Evolutionary conservation across 2,113 vertebrate species (phyloP).

Genomic region (Poeciliopsis turrubarensis): DNA sequence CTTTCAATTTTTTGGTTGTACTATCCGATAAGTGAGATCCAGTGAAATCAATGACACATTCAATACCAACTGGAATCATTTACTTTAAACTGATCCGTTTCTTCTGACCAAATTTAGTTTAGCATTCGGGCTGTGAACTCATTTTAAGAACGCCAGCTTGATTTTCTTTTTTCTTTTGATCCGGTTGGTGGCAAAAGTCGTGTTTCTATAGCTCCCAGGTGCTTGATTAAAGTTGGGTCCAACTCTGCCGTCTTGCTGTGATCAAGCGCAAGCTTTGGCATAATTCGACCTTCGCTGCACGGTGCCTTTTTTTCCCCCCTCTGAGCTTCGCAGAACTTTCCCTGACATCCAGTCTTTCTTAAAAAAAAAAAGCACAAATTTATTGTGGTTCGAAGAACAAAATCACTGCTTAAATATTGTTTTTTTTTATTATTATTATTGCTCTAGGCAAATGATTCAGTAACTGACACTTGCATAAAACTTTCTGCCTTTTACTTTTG

Average conservation of each 20-base stretch:
- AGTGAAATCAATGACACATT: too few species aligned
- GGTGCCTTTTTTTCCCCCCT: background rate
- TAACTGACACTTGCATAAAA: background rate
- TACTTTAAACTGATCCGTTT: background rate
- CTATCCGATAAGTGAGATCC: too few species aligned
- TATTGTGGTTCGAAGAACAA: background rate
- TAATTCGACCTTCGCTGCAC: background rate
- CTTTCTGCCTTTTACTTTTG: background rate
- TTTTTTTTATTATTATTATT: background rate
- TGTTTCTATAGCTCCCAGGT: slow-evolving; percentile 25
- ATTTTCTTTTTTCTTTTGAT: slow-evolving; percentile 6
- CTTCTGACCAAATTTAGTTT: background rate
- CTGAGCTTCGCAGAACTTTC: slow-evolving; percentile 6
- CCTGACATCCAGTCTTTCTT: background rate
- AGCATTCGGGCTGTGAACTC: slow-evolving; percentile 4
- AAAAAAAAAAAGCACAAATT: background rate
- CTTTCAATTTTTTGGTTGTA: too few species aligned
- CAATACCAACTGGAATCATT: too few species aligned
- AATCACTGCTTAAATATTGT: background rate
- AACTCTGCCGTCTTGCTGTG: slow-evolving; percentile 21
- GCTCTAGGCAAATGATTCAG: too few species aligned
- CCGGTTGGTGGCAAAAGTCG: slow-evolving; percentile 21
- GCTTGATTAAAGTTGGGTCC: slow-evolving; percentile 2
- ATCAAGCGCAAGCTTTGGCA: slow-evolving; percentile 38
- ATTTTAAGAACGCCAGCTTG: slow-evolving; percentile 6